Evolutionary conservation across 2,797 vertebrate genomes (phyloP).

Genomic region (Tokudaia muenninki): DNA sequence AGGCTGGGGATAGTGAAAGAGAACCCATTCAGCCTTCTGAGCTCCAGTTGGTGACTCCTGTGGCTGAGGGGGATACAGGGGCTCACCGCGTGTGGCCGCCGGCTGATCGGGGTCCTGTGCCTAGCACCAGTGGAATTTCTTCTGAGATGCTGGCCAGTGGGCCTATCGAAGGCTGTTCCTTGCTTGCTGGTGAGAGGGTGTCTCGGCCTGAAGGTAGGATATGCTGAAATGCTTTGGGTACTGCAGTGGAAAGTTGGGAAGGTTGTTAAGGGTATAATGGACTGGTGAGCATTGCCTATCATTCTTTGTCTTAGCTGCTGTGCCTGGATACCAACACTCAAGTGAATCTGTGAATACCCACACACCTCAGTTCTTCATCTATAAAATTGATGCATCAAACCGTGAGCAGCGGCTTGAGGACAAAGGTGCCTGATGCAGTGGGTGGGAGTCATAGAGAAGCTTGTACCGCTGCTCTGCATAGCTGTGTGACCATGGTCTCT

Average conservation of each 20-base stretch:
- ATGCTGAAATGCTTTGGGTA: not conserved
- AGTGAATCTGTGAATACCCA: slow-evolving; percentile 90
- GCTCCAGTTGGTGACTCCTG: slow-evolving; percentile 78
- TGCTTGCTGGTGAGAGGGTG: slow-evolving; percentile 93
- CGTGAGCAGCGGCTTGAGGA: slow-evolving; percentile 97
- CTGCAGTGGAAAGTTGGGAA: not conserved
- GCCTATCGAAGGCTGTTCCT: slow-evolving; percentile 87
- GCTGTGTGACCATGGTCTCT: not conserved
- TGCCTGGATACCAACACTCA: slow-evolving; percentile 97
- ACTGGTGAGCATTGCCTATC: not conserved
- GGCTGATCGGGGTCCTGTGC: slow-evolving; percentile 86
- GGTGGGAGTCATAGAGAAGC: not conserved
- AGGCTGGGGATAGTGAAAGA: slow-evolving; percentile 84
- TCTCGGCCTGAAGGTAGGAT: slow-evolving; percentile 95
- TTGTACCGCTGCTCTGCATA: not conserved
- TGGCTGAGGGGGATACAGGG: slow-evolving; percentile 86
- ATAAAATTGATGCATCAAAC: slow-evolving; percentile 91
- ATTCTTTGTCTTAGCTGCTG: slow-evolving; percentile 90
- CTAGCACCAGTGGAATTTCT: slow-evolving; percentile 92
- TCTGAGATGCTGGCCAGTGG: slow-evolving; percentile 90
- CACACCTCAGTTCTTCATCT: slow-evolving; percentile 95
- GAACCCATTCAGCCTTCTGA: slow-evolving; percentile 85
- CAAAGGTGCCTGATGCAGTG: slow-evolving; percentile 90
- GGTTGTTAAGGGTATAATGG: not conserved
- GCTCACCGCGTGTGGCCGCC: slow-evolving; percentile 84